Base-by-base conservation (phyloP, 2,888 invertebrate genomes). In the Sarcophaga carnaria region DNA sequence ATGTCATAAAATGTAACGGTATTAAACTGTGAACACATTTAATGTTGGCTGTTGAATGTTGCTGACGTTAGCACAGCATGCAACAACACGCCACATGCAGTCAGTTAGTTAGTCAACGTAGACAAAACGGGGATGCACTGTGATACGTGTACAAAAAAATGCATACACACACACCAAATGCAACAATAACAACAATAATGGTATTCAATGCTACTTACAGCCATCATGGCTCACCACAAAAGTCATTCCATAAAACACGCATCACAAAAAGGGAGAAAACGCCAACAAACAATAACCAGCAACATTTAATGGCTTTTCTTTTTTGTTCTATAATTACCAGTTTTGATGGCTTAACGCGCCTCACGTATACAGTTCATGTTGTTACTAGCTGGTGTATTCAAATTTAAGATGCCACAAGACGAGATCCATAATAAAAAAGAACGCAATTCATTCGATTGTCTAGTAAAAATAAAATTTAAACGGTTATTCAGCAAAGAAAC, bases 311-410 rank as follows among this genome's bases (percentile, higher is more conserved):
- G 60, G 25, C 72, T 80, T 77, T 85, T 77, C 63, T 85, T 67
- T 80, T 77, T 85, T 77, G 80, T 81, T 85, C 62, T 72, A 60
- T 81, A 85, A 85, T 81, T 85, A 77, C 80, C 85, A 77, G 85
- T 81, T 72, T 79, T 74, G 78, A 83, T 78, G 78, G 78, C 72
- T 83, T 79, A 62, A 83, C 74, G 78, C 78, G 69, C 67, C 37
- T 63, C 69, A 20, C 11, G 14, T 54, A 63, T 62, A 70, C 69
- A 37, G 67, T 54, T 45, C 62, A 62, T 80, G 78, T 27, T 67
- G 63, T 64, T 71, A 49, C 10, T 59, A 2, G 49, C 14, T 49
- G 54, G 4, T 71, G 71, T 77, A 82, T 83, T 77, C 60, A 83
- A 77, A 77, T 77, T 71, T 20, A 67, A 62, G 54, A 76, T 69